These are phyloP conservation scores for Camponotus fellah DNA, from an alignment of 2,888 invertebrate species.

Conservation along the genomic window DNA sequence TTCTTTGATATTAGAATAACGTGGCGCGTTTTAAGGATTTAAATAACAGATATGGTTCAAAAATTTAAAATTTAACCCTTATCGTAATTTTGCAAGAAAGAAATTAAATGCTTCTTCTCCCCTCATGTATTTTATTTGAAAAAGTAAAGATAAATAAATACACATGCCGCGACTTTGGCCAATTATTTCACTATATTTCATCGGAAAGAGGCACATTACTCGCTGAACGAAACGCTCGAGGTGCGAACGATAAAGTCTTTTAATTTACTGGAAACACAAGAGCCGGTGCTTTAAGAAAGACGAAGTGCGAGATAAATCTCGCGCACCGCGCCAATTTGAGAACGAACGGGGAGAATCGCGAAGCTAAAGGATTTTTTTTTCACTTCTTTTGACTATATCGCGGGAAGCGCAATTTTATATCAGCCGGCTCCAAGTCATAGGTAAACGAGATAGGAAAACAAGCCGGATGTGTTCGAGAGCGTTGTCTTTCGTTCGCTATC, in stretches of 20 bases:
- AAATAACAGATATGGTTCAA: background rate
- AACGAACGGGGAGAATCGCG: background rate
- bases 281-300: slow-evolving; percentile 48
- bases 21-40: background rate
- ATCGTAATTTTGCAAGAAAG: background rate
- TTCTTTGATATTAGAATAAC: background rate
- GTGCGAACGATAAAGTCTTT: slow-evolving; percentile 37
- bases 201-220: background rate
- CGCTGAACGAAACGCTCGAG: background rate
- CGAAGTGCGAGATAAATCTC: slow-evolving; percentile 50
- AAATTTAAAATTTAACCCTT: background rate
- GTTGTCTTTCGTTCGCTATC: slow-evolving; percentile 42
- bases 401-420: slow-evolving; percentile 19
- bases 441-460: slow-evolving; percentile 13
- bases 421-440: background rate
- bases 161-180: background rate
- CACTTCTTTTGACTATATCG: no score
- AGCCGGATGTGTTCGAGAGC: background rate
- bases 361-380: background rate
- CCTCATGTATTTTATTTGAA: background rate
- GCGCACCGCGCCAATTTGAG: background rate
- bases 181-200: slow-evolving; percentile 13
- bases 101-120: background rate
- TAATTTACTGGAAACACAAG: slow-evolving; percentile 42
- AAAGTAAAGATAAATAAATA: background rate